These are phyloP conservation scores for Buathra laborator DNA, from an alignment of 2,888 invertebrate genomes.

Conservation along the genomic window DNA sequence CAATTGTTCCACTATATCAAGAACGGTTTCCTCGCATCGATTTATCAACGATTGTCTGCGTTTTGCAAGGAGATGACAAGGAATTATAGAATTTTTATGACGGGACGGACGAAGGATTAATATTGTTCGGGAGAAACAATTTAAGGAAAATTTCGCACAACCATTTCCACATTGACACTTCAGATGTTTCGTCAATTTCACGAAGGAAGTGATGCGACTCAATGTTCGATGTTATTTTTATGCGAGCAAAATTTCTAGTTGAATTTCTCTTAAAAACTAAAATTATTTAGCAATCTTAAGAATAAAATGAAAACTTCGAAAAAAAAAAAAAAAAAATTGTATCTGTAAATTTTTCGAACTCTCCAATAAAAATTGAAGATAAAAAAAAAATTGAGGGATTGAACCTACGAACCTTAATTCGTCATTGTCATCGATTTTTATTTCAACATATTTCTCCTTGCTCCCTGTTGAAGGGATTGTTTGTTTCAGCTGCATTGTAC, in stretches of 20 bases:
- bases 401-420: slow-evolving; percentile 35
- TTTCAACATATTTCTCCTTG: background rate
- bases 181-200: too few relatives aligned
- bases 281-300: too few relatives aligned
- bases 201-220: background rate
- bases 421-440: background rate
- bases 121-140: background rate
- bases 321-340: background rate
- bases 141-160: background rate
- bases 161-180: background rate
- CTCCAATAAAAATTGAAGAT: too few relatives aligned
- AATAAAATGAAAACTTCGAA: too few relatives aligned
- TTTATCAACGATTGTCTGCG: slow-evolving; percentile 72
- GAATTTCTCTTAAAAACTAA: too few relatives aligned
- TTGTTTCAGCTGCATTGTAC: background rate
- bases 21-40: slow-evolving; percentile 73
- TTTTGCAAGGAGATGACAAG: background rate
- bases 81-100: background rate
- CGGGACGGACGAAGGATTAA: background rate
- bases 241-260: too few relatives aligned
- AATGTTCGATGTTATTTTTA: too few relatives aligned
- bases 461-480: background rate
- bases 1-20: slow-evolving; percentile 72
- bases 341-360: too few relatives aligned
- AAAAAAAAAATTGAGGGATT: background rate